Conservation (phyloP, 2,797 vertebrate species). For the Leucoraja ocellata region DNA sequence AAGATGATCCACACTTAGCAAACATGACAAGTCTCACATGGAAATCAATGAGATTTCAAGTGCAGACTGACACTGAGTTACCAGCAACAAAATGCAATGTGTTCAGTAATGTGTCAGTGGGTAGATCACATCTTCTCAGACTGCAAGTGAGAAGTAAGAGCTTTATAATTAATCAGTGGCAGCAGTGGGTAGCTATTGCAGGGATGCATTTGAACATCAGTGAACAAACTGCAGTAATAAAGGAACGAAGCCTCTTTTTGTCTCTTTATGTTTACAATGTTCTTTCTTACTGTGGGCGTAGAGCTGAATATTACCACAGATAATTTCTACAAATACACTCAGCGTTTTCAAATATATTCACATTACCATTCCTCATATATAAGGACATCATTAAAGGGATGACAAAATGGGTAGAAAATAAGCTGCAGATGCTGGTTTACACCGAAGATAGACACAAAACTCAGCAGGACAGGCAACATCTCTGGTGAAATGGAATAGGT, state of each 20-base stretch:
- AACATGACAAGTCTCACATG: not conserved
- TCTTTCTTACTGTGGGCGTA: not conserved
- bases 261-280: not conserved
- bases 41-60: conserved; percentile 27
- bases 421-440: too few relatives aligned
- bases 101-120: conserved; percentile 16
- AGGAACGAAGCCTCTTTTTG: not conserved
- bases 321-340: not conserved
- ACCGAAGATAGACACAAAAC: too few relatives aligned
- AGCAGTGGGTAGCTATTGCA: not conserved
- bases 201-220: not conserved
- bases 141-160: not conserved
- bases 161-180: not conserved
- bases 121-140: not conserved
- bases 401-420: too few relatives aligned
- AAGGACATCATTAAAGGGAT: not conserved
- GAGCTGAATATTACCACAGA: not conserved
- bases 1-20: conserved; percentile 30
- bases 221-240: not conserved
- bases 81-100: not conserved
- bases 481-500: too few relatives aligned
- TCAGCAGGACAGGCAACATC: too few relatives aligned
- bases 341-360: not conserved
- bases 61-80: not conserved
- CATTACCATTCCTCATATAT: not conserved